These are phyloP conservation scores for Silurus meridionalis DNA, from an alignment of 2,113 vertebrate genomes.

Conservation along the genomic window DNA sequence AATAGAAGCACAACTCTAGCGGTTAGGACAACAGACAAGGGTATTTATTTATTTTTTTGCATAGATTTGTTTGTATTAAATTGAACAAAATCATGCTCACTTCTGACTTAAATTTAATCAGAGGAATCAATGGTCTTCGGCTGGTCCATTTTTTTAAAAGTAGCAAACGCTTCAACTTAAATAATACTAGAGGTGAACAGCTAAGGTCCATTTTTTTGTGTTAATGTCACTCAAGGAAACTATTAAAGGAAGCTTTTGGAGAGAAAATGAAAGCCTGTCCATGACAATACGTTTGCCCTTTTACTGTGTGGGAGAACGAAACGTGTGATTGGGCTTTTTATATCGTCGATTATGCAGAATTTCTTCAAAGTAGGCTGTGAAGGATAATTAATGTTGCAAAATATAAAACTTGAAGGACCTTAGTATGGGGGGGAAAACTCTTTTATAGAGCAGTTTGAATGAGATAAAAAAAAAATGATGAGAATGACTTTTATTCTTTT, in stretches of 20 bases:
- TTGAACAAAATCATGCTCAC: neutral
- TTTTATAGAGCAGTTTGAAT: conserved; percentile 12
- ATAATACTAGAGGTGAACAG: conserved; percentile 50
- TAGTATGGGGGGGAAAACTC: conserved; percentile 29
- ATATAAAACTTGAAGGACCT: conserved; percentile 38
- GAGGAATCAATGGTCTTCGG: conserved; percentile 7
- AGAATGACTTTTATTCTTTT: conserved; percentile 1
- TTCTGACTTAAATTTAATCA: neutral
- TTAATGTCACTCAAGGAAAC: conserved; percentile 56
- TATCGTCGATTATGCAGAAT: conserved; percentile 45
- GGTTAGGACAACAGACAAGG: neutral
- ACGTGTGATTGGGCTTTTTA: conserved; percentile 46
- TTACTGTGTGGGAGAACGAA: conserved; percentile 46
- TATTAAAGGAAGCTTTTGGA: conserved; percentile 51
- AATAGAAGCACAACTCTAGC: neutral
- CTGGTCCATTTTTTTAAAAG: conserved; percentile 15
- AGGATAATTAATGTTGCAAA: conserved; percentile 51
- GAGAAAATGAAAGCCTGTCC: conserved; percentile 55
- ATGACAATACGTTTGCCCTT: conserved; percentile 50
- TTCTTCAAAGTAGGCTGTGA: conserved; percentile 39
- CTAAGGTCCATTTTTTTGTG: conserved; percentile 44
- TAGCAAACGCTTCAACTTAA: conserved; percentile 37
- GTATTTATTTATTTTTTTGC: too few species aligned
- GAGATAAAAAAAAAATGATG: neutral
- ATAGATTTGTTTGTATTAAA: neutral